phyloP scores from a whole-genome alignment of 1,140 invertebrate species.

The Saxidomus purpurata region DNA sequence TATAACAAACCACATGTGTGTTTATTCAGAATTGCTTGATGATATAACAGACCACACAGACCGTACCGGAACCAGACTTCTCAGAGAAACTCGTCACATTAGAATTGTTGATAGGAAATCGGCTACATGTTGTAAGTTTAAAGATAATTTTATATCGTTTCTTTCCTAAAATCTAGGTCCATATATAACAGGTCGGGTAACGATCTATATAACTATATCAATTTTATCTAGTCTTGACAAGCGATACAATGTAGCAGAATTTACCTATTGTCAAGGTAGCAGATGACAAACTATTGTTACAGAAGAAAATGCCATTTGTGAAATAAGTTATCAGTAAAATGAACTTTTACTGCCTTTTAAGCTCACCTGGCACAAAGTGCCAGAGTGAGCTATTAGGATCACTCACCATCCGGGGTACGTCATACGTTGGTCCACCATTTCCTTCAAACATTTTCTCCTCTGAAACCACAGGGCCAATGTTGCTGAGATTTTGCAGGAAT shows the following conservation, averaged over 20 bases:
- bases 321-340: no score
- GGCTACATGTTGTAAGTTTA: conserved; percentile 89
- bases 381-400: no score
- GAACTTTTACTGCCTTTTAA: no score
- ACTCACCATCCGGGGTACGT: no score
- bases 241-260: neutral
- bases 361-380: no score
- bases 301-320: neutral
- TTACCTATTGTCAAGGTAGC: no score
- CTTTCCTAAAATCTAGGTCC: no score
- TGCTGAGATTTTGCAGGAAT: no score
- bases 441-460: no score
- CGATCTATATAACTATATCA: neutral
- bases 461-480: no score
- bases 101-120: conserved; percentile 90
- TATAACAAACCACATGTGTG: neutral
- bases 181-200: neutral
- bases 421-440: no score
- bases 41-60: conserved; percentile 93
- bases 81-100: conserved; percentile 90
- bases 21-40: conserved; percentile 91
- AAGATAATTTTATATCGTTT: neutral
- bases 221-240: no score
- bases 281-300: neutral
- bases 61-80: conserved; percentile 90